phyloP scores from a whole-genome alignment of 2,888 invertebrate species.

The Theristus sp. region DNA sequence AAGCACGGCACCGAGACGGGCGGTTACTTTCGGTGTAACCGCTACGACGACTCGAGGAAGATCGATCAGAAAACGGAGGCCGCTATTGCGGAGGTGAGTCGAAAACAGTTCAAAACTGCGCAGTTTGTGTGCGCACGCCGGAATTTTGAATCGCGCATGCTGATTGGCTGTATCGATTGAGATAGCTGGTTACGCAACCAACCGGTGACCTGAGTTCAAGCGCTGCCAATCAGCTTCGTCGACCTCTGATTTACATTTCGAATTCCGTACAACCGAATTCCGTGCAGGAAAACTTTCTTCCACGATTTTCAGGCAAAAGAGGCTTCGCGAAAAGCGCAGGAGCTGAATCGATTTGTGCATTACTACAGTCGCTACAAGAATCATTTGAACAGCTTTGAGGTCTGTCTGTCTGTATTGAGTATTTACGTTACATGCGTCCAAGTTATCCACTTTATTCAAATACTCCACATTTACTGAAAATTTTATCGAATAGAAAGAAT shows the following conservation, averaged over 20 bases:
- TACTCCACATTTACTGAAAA: too few species aligned
- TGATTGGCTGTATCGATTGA: neutral
- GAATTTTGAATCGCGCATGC: too few species aligned
- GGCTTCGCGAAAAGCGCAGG: conserved; percentile 42
- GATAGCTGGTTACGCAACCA: conserved; percentile 6
- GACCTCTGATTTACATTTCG: too few species aligned
- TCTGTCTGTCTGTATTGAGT: too few species aligned
- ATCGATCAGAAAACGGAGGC: conserved; percentile 44
- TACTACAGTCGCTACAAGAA: conserved; percentile 47
- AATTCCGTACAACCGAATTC: too few species aligned
- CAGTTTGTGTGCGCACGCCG: too few species aligned
- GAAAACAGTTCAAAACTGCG: too few species aligned
- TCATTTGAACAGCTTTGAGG: conserved; percentile 45
- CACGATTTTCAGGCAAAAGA: conserved; percentile 40
- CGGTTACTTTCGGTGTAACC: conserved; percentile 47
- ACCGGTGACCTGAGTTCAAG: too few species aligned
- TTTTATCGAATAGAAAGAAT: too few species aligned
- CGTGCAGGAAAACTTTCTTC: too few species aligned
- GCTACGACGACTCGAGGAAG: conserved; percentile 46
- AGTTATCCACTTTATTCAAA: too few species aligned
- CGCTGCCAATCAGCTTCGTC: too few species aligned
- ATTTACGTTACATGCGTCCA: neutral
- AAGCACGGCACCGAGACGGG: conserved; percentile 49
- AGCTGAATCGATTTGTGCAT: conserved; percentile 46
- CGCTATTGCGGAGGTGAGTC: conserved; percentile 39